Conservation (phyloP, 2,113 vertebrate species). For the Suncus etruscus region DNA sequence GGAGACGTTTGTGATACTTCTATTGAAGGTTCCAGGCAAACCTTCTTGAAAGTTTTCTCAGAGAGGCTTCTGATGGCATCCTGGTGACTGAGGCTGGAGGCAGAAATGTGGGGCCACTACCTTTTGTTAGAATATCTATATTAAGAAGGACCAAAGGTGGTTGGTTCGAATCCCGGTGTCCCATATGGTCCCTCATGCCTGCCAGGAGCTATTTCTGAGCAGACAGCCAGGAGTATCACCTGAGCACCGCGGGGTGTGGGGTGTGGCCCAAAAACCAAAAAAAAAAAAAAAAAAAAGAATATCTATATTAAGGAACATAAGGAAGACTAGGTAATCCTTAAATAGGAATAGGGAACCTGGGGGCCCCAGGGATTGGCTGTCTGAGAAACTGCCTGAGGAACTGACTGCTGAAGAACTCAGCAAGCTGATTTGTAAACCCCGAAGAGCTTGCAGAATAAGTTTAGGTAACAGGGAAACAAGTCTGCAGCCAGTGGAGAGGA, state of each 20-base stretch:
- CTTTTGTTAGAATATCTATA: neutral
- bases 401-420: too few species aligned
- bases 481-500: neutral
- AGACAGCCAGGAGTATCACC: too few species aligned
- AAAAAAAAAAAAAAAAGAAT: too few species aligned
- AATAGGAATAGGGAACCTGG: neutral
- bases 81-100: neutral
- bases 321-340: neutral
- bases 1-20: neutral
- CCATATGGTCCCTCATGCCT: too few species aligned
- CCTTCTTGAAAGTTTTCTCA: neutral
- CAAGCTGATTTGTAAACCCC: neutral
- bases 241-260: too few species aligned
- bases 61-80: neutral
- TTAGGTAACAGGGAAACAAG: neutral
- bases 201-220: too few species aligned
- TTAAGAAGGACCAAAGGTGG: too few species aligned
- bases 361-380: neutral
- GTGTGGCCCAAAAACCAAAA: too few species aligned
- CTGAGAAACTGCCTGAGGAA: neutral
- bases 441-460: neutral
- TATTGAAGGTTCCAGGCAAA: neutral
- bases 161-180: too few species aligned
- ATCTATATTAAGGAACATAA: neutral
- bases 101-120: neutral